These are phyloP conservation scores for human DNA, from an alignment of 2,113 vertebrate species.

Conservation along the genomic window GRCh38 chr2:34402001-34402500, in stretches of 20 bases:
- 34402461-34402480: background rate
- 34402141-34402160: background rate
- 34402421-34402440: background rate
- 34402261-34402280: background rate
- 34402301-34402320: background rate
- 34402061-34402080: background rate
- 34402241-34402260: background rate
- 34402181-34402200: background rate
- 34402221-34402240: background rate
- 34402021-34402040: background rate
- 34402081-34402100: background rate
- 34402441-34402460: background rate
- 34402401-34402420: slow-evolving; percentile 7
- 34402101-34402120: slow-evolving; percentile 11
- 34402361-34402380: background rate
- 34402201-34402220: background rate
- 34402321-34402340: background rate
- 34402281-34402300: background rate
- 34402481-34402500: slow-evolving; percentile 3
- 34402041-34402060: background rate
- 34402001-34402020: background rate
- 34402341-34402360: background rate
- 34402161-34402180: background rate
- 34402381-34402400: background rate
- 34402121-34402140: background rate